phyloP scores from a whole-genome alignment of 2,797 vertebrate genomes.

The Phalloptychus januarius region DNA sequence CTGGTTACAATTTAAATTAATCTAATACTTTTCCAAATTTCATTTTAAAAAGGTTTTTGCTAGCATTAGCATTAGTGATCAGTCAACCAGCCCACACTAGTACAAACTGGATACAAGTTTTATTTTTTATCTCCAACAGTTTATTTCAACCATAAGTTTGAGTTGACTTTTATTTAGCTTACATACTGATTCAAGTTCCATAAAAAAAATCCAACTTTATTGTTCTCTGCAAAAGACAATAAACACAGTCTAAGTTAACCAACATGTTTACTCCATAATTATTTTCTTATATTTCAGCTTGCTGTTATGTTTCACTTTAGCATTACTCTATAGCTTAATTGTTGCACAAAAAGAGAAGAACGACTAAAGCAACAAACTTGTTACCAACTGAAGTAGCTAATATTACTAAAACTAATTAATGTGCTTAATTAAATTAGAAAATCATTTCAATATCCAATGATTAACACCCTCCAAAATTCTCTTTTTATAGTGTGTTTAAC shows the following conservation, averaged over 20 bases:
- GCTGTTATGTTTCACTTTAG: neutral
- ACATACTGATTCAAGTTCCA: neutral
- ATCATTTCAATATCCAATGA: neutral
- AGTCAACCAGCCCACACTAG: neutral
- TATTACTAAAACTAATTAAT: neutral
- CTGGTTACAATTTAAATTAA: neutral
- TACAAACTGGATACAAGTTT: neutral
- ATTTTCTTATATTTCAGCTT: neutral
- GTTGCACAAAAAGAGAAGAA: neutral
- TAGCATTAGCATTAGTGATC: neutral
- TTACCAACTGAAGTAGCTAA: neutral
- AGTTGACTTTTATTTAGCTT: neutral
- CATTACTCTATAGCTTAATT: neutral
- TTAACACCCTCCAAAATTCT: neutral
- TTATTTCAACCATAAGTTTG: neutral
- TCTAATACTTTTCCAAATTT: neutral
- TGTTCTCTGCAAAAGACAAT: neutral
- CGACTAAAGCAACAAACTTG: neutral
- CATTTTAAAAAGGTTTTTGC: neutral
- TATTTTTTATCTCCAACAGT: neutral
- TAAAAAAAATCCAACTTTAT: neutral
- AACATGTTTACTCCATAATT: too few species aligned
- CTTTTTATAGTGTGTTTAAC: slow-evolving; percentile 21
- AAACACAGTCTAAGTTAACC: neutral
- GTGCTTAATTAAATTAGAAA: neutral